phyloP scores from a whole-genome alignment of 2,797 vertebrate species.

The Acanthurus leucopareius region DNA sequence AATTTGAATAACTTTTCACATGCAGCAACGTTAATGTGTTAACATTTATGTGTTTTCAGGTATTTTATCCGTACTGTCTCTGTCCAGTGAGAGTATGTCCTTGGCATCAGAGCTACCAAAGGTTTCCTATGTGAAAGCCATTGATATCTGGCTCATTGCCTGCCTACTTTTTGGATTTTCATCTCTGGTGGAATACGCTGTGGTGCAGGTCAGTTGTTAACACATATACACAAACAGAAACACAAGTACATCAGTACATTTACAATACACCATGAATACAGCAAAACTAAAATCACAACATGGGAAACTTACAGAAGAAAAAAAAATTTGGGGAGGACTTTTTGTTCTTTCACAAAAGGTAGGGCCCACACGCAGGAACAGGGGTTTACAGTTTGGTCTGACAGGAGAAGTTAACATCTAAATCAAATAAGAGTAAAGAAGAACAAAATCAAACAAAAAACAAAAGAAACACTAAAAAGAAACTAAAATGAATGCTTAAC shows the following conservation, averaged over 20 bases:
- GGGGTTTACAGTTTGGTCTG: too few species aligned
- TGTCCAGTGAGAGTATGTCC: conserved; percentile 95
- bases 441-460: too few species aligned
- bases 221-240: conserved; percentile 8
- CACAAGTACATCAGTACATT: not conserved
- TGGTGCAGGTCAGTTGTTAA: conserved; percentile 88
- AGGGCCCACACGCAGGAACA: too few species aligned
- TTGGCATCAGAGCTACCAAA: conserved; percentile 96
- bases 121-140: conserved; percentile 97
- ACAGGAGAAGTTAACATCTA: too few species aligned
- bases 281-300: too few species aligned
- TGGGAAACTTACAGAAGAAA: too few species aligned
- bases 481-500: too few species aligned
- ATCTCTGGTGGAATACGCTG: conserved; percentile 95
- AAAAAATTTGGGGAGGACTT: too few species aligned
- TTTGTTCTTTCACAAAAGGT: too few species aligned
- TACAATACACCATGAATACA: not conserved
- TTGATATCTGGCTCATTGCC: conserved; percentile 97
- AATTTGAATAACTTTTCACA: too few species aligned
- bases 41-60: conserved; percentile 80
- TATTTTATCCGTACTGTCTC: conserved; percentile 96
- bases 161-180: conserved; percentile 96
- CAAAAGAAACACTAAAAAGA: too few species aligned
- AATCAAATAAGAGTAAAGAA: too few species aligned
- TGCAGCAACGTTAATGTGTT: not conserved